phyloP scores from a whole-genome alignment of 1,140 invertebrate species.

The Neodiprion lecontei region DNA sequence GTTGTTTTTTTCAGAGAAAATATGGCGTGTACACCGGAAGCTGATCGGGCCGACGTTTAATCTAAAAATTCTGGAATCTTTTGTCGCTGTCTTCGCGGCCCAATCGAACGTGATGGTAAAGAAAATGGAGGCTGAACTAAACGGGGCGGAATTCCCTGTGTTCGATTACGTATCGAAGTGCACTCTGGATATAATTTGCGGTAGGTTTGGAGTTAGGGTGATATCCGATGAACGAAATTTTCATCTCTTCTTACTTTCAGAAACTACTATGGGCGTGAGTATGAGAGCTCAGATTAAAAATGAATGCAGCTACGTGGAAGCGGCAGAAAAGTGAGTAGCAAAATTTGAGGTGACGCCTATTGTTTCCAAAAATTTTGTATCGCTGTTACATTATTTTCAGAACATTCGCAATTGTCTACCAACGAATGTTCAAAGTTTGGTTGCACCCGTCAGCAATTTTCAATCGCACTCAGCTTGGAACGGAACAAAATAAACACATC shows the following conservation, averaged over 20 bases:
- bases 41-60: slow-evolving; percentile 78
- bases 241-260: slow-evolving; percentile 17
- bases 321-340: too few relatives aligned
- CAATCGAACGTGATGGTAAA: slow-evolving; percentile 66
- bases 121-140: slow-evolving; percentile 57
- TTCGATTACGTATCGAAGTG: slow-evolving; percentile 69
- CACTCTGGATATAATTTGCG: slow-evolving; percentile 76
- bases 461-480: background rate
- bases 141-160: slow-evolving; percentile 62
- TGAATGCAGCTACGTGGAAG: background rate
- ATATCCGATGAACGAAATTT: background rate
- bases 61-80: slow-evolving; percentile 76
- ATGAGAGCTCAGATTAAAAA: slow-evolving; percentile 21
- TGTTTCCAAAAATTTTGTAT: background rate
- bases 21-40: slow-evolving; percentile 72
- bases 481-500: background rate
- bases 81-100: slow-evolving; percentile 73
- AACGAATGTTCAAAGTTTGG: background rate
- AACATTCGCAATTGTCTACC: background rate
- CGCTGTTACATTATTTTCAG: background rate
- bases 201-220: slow-evolving; percentile 39
- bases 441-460: background rate
- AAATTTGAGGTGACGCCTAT: background rate
- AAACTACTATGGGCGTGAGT: slow-evolving; percentile 28
- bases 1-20: slow-evolving; percentile 58